A percentile compares a stretch with the other conserved stretches of the same genome.
phyloP scores from a whole-genome alignment of 53 echinoderm and acorn worm genomes.

The Echinarachnius parma region DNA sequence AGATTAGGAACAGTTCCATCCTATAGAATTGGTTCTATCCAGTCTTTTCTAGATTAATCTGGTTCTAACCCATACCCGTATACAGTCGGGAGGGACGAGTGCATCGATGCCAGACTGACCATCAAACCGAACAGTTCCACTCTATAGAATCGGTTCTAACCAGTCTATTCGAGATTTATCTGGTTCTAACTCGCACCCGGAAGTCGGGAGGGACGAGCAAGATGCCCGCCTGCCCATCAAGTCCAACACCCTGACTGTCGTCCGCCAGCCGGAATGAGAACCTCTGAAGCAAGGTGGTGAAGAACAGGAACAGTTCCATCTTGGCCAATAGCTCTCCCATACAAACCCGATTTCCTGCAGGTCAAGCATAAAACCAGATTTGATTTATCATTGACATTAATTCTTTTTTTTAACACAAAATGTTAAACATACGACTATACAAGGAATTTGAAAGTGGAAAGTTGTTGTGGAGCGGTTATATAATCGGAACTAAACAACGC shows the following conservation, averaged over 20 bases:
- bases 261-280: slow-evolving; percentile 33
- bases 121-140: no score
- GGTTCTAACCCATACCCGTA: no score
- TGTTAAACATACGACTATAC: no score
- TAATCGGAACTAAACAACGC: background rate
- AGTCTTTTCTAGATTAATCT: no score
- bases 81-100: no score
- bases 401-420: no score
- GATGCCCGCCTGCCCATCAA: slow-evolving; percentile 8
- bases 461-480: background rate
- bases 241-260: background rate
- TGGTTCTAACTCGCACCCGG: no score
- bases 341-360: slow-evolving; percentile 27
- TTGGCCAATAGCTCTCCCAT: slow-evolving; percentile 45
- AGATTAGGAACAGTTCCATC: no score
- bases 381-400: background rate
- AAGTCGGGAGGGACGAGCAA: background rate
- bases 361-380: background rate
- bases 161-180: no score
- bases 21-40: no score
- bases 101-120: no score
- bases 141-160: no score
- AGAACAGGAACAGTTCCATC: slow-evolving; percentile 41
- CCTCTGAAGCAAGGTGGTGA: slow-evolving; percentile 42
- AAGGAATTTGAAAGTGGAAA: background rate